Evolutionary conservation across 2,797 vertebrate genomes (phyloP).

Genomic region (Bucorvus abyssinicus): DNA sequence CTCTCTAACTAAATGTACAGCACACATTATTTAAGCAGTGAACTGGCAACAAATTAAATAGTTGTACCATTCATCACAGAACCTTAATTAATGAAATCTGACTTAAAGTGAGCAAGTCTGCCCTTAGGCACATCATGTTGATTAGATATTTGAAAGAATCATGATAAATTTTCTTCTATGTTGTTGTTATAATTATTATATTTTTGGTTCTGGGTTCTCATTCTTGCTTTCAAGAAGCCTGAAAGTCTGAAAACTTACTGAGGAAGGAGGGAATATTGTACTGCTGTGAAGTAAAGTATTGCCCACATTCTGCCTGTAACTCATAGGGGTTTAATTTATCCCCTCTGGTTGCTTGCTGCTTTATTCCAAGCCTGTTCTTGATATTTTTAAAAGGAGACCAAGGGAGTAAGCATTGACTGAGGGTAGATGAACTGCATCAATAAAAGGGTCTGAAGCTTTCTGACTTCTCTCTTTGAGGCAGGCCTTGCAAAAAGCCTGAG

Average conservation of each 20-base stretch:
- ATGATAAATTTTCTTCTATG: not conserved
- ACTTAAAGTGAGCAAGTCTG: not conserved
- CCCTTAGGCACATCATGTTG: not conserved
- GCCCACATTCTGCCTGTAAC: not conserved
- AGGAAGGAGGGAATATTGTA: not conserved
- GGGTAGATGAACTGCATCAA: not conserved
- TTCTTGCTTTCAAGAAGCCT: not conserved
- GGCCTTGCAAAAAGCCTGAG: not conserved
- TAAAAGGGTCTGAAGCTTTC: not conserved
- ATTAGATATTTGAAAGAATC: not conserved
- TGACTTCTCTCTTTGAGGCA: not conserved
- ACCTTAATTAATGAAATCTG: conserved; percentile 28
- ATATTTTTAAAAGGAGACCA: not conserved
- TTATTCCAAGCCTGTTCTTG: not conserved
- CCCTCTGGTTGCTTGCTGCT: not conserved
- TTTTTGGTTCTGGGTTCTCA: not conserved
- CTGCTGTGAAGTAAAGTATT: not conserved
- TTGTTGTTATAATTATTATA: not conserved
- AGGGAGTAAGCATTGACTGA: not conserved
- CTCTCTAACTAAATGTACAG: not conserved
- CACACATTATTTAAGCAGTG: not conserved
- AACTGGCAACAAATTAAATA: not conserved
- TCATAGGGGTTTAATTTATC: not conserved
- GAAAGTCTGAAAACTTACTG: not conserved
- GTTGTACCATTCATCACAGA: not conserved